A percentile compares a stretch with the other conserved stretches of the same genome.
These are phyloP conservation scores for Montipora foliosa DNA, from an alignment of 64 coral and sea anemone genomes.

Conservation along the genomic window DNA sequence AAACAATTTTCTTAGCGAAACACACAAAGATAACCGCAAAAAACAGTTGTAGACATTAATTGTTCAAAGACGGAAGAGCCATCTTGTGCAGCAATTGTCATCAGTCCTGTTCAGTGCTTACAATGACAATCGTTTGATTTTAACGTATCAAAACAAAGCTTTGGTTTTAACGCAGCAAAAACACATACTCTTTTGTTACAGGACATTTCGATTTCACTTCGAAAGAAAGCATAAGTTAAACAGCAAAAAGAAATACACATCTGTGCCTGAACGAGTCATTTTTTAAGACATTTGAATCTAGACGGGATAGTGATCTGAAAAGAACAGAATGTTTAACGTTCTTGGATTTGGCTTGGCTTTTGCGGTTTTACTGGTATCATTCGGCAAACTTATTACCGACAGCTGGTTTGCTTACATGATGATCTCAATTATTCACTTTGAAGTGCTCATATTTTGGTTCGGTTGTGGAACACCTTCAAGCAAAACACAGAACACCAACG, in stretches of 20 bases:
- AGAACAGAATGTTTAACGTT: slow-evolving; percentile 12
- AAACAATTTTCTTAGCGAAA: not conserved
- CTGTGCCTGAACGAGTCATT: not conserved
- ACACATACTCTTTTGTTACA: not conserved
- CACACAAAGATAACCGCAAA: no score
- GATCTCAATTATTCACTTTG: slow-evolving; percentile 37
- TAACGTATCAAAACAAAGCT: not conserved
- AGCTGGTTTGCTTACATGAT: slow-evolving; percentile 63
- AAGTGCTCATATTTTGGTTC: slow-evolving; percentile 45
- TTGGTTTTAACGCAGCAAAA: not conserved
- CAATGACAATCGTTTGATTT: not conserved
- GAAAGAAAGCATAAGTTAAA: not conserved
- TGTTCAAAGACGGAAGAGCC: not conserved
- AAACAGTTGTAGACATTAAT: not conserved
- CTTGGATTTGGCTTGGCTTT: slow-evolving; percentile 65
- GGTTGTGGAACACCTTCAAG: not conserved
- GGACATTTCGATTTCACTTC: not conserved
- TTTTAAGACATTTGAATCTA: not conserved
- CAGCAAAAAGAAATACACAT: not conserved
- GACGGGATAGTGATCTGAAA: not conserved
- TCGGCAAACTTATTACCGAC: slow-evolving; percentile 61
- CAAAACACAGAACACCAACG: not conserved
- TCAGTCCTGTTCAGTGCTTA: not conserved
- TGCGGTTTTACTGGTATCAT: slow-evolving; percentile 68
- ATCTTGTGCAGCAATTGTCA: not conserved